phyloP scores from a whole-genome alignment of 1,140 invertebrate genomes.

The Matsumurasca onukii region DNA sequence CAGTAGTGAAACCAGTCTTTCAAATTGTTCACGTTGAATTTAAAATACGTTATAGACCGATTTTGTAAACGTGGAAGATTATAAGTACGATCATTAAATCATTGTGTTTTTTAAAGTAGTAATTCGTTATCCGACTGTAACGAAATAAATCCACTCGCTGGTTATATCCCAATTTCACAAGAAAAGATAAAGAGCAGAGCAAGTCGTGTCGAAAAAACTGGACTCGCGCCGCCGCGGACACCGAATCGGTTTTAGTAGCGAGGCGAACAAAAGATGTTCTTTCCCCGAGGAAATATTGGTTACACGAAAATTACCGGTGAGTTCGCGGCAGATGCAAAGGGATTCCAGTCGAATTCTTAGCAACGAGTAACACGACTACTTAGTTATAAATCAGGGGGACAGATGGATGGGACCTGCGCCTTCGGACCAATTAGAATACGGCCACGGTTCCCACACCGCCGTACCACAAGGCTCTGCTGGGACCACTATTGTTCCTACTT shows the following conservation, averaged over 20 bases:
- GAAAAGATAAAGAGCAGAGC: too few relatives aligned
- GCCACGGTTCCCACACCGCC: constrained; percentile 9
- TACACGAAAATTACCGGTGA: constrained; percentile 28
- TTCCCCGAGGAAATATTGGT: constrained; percentile 17
- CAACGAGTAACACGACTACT: constrained; percentile 33
- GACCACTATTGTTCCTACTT: too few relatives aligned
- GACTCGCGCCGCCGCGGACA: constrained; percentile 38
- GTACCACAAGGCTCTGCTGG: too few relatives aligned
- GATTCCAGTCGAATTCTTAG: constrained; percentile 34
- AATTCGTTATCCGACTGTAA: too few relatives aligned
- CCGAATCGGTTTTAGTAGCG: constrained; percentile 28
- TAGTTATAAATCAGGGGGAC: constrained; percentile 32
- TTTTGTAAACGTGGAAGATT: too few relatives aligned
- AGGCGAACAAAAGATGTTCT: constrained; percentile 29
- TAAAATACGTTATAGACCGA: too few relatives aligned
- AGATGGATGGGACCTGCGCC: constrained; percentile 15
- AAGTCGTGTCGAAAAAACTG: constrained; percentile 3
- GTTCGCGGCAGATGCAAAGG: constrained; percentile 23
- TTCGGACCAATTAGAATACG: constrained; percentile 26
- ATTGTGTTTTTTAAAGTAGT: too few relatives aligned
- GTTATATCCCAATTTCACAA: too few relatives aligned
- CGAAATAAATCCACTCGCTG: too few relatives aligned
- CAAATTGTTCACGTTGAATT: too few relatives aligned
- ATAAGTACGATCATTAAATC: too few relatives aligned
- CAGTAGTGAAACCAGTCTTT: too few relatives aligned